Conservation (phyloP, 2,888 invertebrate species). For the Caenorhabditis parvicauda region DNA sequence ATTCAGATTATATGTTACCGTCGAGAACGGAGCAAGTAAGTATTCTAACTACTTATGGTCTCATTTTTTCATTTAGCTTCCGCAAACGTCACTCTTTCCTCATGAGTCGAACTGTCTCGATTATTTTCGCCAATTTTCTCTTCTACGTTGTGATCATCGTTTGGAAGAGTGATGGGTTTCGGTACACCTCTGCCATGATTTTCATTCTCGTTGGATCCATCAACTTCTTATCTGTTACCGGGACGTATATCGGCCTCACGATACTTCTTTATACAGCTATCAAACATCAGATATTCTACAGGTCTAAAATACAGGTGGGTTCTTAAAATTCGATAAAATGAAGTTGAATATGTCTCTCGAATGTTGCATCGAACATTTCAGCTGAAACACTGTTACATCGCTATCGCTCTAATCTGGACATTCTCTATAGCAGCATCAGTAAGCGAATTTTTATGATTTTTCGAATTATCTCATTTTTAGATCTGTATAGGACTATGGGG, state of each 20-base stretch:
- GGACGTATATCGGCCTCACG: conserved; percentile 50
- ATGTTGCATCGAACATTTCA: conserved; percentile 30
- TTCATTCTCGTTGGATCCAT: conserved; percentile 51
- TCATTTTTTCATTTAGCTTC: conserved; percentile 35
- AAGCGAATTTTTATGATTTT: conserved; percentile 2
- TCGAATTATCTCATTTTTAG: conserved; percentile 36
- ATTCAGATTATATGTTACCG: conserved; percentile 29
- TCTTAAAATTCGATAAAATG: too few species aligned
- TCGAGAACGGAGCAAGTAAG: conserved; percentile 26
- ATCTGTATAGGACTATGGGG: conserved; percentile 51
- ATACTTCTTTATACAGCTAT: conserved; percentile 53
- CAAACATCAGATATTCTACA: conserved; percentile 51
- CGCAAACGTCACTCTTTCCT: conserved; percentile 52
- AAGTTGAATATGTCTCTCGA: too few species aligned
- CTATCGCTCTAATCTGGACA: conserved; percentile 48
- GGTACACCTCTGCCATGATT: conserved; percentile 51
- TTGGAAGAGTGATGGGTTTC: conserved; percentile 51
- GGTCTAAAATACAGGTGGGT: too few species aligned
- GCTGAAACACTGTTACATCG: conserved; percentile 38
- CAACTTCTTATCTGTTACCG: conserved; percentile 48
- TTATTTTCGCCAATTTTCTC: conserved; percentile 46
- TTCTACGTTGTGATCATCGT: conserved; percentile 54
- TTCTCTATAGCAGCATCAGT: conserved; percentile 45
- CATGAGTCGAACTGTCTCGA: conserved; percentile 45
- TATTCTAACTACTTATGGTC: too few species aligned